Percentiles rank a stretch among this genome's conserved stretches.
Conservation (phyloP, 2,888 invertebrate genomes). For the Tinea trinotella region DNA sequence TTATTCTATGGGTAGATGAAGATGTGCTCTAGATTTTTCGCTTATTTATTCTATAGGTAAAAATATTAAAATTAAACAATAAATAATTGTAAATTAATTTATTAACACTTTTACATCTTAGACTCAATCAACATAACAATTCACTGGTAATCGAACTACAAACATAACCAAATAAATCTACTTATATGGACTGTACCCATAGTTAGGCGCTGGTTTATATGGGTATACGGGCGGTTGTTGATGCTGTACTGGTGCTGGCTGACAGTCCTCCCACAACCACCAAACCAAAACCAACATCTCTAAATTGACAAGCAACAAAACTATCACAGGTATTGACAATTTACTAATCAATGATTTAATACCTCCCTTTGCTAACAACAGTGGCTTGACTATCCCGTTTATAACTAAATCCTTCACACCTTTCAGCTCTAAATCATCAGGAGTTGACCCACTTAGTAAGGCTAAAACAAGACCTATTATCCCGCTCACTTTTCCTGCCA, state of each 20-base stretch:
- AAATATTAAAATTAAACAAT: slow-evolving; percentile 3
- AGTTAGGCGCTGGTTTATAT: slow-evolving; percentile 31
- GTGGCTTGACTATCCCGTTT: slow-evolving; percentile 51
- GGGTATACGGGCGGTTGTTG: slow-evolving; percentile 25
- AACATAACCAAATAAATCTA: slow-evolving; percentile 22
- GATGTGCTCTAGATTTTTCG: no score
- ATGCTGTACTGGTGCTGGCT: slow-evolving; percentile 25
- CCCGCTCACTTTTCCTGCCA: slow-evolving; percentile 44
- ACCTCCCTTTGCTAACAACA: slow-evolving; percentile 47
- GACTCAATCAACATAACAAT: slow-evolving; percentile 23
- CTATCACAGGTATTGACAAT: slow-evolving; percentile 52
- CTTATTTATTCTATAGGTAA: slow-evolving; percentile 19
- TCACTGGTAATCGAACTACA: slow-evolving; percentile 3
- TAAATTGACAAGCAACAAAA: slow-evolving; percentile 51
- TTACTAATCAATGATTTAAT: slow-evolving; percentile 54
- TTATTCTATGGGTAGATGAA: no score
- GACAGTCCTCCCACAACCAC: slow-evolving; percentile 67
- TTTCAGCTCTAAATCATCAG: slow-evolving; percentile 37
- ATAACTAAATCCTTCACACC: slow-evolving; percentile 50
- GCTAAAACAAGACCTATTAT: slow-evolving; percentile 45
- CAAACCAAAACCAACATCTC: slow-evolving; percentile 56
- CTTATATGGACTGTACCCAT: slow-evolving; percentile 36
- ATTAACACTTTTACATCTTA: slow-evolving; percentile 22
- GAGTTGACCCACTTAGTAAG: slow-evolving; percentile 40
- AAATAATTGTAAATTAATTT: slow-evolving; percentile 18